Evolutionary conservation across 2,888 invertebrate species (phyloP), one percentile per base, ranked within the genome.

Genomic region (Eumacrocentrus americanus): DNA sequence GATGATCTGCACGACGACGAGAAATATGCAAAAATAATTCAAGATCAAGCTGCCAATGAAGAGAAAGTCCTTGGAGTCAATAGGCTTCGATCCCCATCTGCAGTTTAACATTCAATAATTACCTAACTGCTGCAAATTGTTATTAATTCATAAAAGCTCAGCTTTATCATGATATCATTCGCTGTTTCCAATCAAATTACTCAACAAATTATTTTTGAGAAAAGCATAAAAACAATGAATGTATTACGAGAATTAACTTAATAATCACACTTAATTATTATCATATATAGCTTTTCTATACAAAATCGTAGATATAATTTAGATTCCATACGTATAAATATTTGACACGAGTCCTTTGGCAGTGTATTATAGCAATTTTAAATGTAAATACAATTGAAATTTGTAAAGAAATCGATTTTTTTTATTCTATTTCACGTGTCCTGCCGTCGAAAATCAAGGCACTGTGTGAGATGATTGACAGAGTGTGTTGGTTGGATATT

Each of bases 1-100:
- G 93, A 94, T 72, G 94, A 93, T 78, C 73, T 83, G 5, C 70
- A 77, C 23, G 81, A 81, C 44, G 74, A 75, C 56, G 77, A 80
- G 58, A 81, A 76, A 56, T 82, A 82, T 69, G 79, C 81, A 6
- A 79, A 80, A 69, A 75, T 81, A 57, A 67, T 80, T 34, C 74
- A 78, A 58, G 75, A 79, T 60, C 80, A 80, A 67, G 78, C 74
- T 22, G 80, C 76, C 0, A 70, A 75, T 16, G 77, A 80, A 50
- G 78, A 79, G n/a, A 80, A 79, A 66, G 69, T 75, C 9, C 66
- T 80, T 47, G 80, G 79, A 59, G 74, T 76, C 11, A 73, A 64
- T 58, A 78, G 72, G 73, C 68, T 75, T 6, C 51, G 72, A 14
- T 75, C 76, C 16, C 75, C 75, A 2, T 67, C 74, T 23, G 62